Conservation (phyloP, 2,797 vertebrate genomes). For the Rousettus madagascariensis region DNA sequence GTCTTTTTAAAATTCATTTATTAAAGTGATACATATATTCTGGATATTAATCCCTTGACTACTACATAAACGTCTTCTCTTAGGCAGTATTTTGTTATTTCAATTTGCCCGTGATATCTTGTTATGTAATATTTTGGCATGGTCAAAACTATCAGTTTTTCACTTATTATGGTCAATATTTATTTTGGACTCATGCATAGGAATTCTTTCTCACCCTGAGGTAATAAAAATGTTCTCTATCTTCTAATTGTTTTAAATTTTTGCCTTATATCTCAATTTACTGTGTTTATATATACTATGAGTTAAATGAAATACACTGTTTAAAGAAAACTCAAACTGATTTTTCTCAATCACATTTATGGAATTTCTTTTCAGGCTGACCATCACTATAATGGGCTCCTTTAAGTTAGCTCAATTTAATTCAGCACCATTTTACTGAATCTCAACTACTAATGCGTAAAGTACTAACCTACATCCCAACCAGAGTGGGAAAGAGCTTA, state of each 20-base stretch:
- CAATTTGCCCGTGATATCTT: not conserved
- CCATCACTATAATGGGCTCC: not conserved
- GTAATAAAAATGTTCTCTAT: not conserved
- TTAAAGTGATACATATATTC: not conserved
- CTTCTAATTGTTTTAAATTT: not conserved
- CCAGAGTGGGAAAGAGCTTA: not conserved
- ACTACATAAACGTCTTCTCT: not conserved
- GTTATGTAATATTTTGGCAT: not conserved
- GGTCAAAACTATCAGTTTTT: not conserved
- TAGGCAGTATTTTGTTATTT: not conserved
- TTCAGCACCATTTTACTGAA: not conserved
- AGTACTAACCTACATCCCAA: not conserved
- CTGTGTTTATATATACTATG: not conserved
- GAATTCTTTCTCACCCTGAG: not conserved
- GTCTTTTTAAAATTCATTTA: not conserved
- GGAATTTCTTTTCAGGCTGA: not conserved
- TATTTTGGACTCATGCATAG: not conserved
- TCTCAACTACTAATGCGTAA: not conserved
- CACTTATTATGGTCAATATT: not conserved
- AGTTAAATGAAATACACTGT: not conserved
- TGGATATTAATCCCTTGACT: not conserved
- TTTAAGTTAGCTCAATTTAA: not conserved
- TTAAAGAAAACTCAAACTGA: not conserved
- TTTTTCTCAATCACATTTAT: not conserved
- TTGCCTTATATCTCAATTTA: not conserved